Percentiles rank a stretch among this genome's conserved stretches.
Conservation (phyloP, 2,113 vertebrate genomes). For the Oncorhynchus gorbuscha region DNA sequence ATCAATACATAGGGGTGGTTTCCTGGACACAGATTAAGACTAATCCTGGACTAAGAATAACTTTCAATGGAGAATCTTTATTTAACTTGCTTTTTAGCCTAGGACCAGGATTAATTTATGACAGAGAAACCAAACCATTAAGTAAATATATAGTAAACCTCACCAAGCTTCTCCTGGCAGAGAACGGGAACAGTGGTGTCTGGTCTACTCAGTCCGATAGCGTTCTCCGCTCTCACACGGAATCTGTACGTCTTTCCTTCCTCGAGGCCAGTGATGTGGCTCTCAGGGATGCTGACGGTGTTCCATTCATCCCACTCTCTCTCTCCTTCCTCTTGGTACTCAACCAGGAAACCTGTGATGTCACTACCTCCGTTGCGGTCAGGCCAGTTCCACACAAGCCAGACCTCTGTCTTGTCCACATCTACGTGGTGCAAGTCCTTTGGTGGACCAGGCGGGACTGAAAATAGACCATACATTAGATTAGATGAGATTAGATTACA, state of each 20-base stretch:
- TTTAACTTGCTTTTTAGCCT: too few species aligned
- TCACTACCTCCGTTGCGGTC: conserved; percentile 95
- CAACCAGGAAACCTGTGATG: conserved; percentile 95
- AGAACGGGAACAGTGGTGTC: conserved; percentile 96
- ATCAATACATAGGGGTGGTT: too few species aligned
- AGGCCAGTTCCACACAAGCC: conserved; percentile 93
- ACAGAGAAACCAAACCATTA: background rate
- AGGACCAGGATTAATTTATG: background rate
- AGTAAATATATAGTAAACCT: conserved; percentile 24
- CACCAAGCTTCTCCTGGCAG: conserved; percentile 96
- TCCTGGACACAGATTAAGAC: too few species aligned
- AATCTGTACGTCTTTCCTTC: conserved; percentile 96
- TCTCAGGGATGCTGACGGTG: conserved; percentile 89
- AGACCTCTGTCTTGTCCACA: conserved; percentile 95
- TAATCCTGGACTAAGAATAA: too few species aligned
- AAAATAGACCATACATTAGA: conserved; percentile 20
- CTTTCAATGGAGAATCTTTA: too few species aligned
- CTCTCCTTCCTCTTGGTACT: conserved; percentile 93
- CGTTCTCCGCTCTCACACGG: conserved; percentile 94
- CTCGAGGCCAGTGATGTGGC: conserved; percentile 91
- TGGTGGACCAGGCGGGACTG: conserved; percentile 96
- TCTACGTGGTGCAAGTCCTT: conserved; percentile 94
- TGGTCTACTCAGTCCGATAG: conserved; percentile 89
- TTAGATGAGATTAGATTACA: background rate
- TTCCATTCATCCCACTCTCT: conserved; percentile 93